phyloP scores from a whole-genome alignment of 2,888 invertebrate genomes.

The Drosophila setosimentum region DNA sequence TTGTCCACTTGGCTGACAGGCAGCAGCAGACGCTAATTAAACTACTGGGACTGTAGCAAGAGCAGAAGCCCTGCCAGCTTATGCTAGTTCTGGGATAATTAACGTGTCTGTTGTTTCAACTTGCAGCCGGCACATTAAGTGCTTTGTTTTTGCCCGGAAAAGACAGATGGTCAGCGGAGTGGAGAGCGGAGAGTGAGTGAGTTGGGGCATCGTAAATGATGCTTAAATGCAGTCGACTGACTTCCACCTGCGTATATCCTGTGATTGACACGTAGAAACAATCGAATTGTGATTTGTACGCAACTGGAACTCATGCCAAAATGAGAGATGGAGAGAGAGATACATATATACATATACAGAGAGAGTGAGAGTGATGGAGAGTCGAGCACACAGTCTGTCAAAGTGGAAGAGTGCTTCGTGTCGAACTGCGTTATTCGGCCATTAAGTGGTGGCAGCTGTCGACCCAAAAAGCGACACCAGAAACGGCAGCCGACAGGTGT shows the following conservation, averaged over 20 bases:
- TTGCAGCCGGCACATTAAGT: constrained; percentile 59
- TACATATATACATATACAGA: too few species aligned
- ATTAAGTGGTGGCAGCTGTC: constrained; percentile 68
- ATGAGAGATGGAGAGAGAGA: constrained; percentile 1
- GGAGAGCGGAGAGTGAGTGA: neutral
- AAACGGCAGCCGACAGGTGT: constrained; percentile 47
- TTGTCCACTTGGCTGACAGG: constrained; percentile 72
- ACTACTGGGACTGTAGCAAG: constrained; percentile 45
- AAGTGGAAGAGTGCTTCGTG: constrained; percentile 41
- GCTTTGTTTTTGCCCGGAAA: constrained; percentile 33
- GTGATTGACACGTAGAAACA: constrained; percentile 79
- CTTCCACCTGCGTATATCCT: constrained; percentile 38
- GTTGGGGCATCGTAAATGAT: constrained; percentile 53
- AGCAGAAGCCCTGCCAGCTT: constrained; percentile 28
- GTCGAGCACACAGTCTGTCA: constrained; percentile 34
- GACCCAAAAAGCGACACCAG: constrained; percentile 4
- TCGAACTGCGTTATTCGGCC: constrained; percentile 57
- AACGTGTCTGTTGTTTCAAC: constrained; percentile 50
- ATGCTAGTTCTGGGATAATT: constrained; percentile 66
- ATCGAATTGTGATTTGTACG: constrained; percentile 79
- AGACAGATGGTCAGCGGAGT: neutral
- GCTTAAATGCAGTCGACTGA: constrained; percentile 60
- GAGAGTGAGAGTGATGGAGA: neutral
- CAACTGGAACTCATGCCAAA: constrained; percentile 27
- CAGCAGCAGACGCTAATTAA: constrained; percentile 75